phyloP scores from a whole-genome alignment of 1,140 invertebrate genomes.

The Pseudomyrmex concolor region DNA sequence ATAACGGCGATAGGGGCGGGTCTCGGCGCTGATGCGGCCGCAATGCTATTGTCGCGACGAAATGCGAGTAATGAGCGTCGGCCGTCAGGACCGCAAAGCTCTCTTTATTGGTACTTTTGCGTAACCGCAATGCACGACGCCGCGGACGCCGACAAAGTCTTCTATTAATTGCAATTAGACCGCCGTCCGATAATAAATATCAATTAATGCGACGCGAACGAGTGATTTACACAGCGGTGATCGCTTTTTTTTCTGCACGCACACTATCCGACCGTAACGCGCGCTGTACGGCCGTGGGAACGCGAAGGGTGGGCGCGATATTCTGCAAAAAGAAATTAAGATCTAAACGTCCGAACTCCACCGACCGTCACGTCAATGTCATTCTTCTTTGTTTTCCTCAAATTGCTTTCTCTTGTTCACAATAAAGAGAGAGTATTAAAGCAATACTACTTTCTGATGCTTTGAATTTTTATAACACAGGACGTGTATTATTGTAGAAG shows the following conservation, averaged over 20 bases:
- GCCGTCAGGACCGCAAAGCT: constrained; percentile 73
- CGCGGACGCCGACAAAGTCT: constrained; percentile 82
- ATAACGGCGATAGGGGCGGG: constrained; percentile 38
- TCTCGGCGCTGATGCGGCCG: constrained; percentile 47
- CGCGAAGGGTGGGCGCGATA: constrained; percentile 7
- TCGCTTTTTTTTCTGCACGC: constrained; percentile 47
- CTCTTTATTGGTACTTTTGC: constrained; percentile 82
- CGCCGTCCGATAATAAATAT: constrained; percentile 81
- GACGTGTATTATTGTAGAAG: too few relatives aligned
- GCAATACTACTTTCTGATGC: neutral
- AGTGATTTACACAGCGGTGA: constrained; percentile 77
- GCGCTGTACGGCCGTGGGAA: constrained; percentile 29
- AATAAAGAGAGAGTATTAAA: neutral
- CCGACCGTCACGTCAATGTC: neutral
- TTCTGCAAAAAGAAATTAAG: constrained; percentile 48
- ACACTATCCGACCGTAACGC: neutral
- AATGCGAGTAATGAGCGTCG: constrained; percentile 75
- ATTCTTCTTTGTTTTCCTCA: constrained; percentile 22
- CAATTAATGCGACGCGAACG: constrained; percentile 79
- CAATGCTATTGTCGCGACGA: constrained; percentile 73
- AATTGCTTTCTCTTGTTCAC: neutral
- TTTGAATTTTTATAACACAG: too few relatives aligned
- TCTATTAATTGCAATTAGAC: constrained; percentile 83
- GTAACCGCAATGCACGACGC: constrained; percentile 81
- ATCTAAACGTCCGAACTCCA: constrained; percentile 7